Evolutionary conservation across 2,113 vertebrate species (phyloP).

Genomic region (Heptranchias perlo): DNA sequence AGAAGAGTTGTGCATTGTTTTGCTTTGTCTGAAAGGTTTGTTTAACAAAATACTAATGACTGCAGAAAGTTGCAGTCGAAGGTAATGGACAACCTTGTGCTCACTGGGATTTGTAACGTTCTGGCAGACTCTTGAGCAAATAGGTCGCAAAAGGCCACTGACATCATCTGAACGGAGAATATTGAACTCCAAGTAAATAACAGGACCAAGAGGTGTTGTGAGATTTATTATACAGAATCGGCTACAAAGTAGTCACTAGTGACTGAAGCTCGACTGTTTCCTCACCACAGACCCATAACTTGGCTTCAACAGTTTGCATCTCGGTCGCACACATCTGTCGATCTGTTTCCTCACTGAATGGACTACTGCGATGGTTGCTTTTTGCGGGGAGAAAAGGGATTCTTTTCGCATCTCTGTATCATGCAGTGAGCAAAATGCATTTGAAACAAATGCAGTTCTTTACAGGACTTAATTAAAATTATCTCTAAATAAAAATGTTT

Average conservation of each 20-base stretch:
- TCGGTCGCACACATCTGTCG: background rate
- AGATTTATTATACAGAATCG: background rate
- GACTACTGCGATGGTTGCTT: background rate
- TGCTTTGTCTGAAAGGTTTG: background rate
- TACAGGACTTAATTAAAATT: background rate
- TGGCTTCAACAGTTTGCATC: background rate
- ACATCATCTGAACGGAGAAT: background rate
- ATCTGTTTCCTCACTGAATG: background rate
- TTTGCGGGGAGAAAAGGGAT: background rate
- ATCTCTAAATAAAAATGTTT: background rate
- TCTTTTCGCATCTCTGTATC: background rate
- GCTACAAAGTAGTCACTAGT: background rate
- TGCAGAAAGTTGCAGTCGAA: background rate
- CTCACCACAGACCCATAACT: background rate
- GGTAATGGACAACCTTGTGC: background rate
- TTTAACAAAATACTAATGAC: background rate
- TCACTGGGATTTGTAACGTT: background rate
- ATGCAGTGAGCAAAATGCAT: background rate
- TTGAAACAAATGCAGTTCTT: background rate
- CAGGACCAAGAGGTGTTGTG: background rate
- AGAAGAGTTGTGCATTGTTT: background rate
- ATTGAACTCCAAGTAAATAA: background rate
- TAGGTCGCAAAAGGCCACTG: background rate
- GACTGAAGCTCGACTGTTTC: background rate
- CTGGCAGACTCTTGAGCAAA: background rate